Conservation (phyloP, 2,797 vertebrate species). For the Sebastes hubbsi region DNA sequence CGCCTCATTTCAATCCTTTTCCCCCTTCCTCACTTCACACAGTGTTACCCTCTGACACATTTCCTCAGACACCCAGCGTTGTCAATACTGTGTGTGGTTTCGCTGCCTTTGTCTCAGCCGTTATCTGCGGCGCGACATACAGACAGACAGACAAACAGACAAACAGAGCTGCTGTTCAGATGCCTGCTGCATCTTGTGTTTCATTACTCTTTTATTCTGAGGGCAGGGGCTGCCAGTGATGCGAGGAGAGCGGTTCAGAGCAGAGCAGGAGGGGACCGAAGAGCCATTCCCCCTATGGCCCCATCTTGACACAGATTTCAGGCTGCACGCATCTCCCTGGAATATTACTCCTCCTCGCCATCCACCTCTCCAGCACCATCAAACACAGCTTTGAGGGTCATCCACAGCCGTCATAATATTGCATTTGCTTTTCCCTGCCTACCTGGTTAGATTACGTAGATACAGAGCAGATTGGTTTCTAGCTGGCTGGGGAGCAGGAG, state of each 20-base stretch:
- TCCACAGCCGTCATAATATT: conserved; percentile 33
- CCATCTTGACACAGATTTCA: conserved; percentile 63
- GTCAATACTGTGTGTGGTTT: conserved; percentile 19
- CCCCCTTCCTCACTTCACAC: not conserved
- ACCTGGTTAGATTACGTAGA: conserved; percentile 25
- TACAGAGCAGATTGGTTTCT: conserved; percentile 40
- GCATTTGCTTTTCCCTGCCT: conserved; percentile 25
- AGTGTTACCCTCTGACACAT: conserved; percentile 9
- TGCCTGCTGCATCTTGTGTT: conserved; percentile 33
- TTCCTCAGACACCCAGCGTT: conserved; percentile 14
- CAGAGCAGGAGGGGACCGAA: conserved; percentile 8
- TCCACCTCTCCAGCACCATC: conserved; percentile 31
- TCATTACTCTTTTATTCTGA: conserved; percentile 37
- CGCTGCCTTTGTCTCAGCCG: conserved; percentile 26
- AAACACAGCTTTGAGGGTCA: conserved; percentile 25
- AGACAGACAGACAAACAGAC: conserved; percentile 6
- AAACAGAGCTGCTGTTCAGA: conserved; percentile 29
- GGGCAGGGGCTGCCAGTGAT: conserved; percentile 26
- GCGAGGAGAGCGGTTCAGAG: conserved; percentile 18
- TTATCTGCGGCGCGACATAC: conserved; percentile 10
- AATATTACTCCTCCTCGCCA: conserved; percentile 23
- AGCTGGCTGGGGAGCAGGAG: conserved; percentile 8
- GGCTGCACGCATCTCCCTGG: conserved; percentile 28
- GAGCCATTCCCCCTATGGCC: conserved; percentile 35
- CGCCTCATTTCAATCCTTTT: conserved; percentile 12